Percentiles rank a stretch among this genome's conserved stretches.
phyloP scores from a whole-genome alignment of 2,888 invertebrate genomes.

The Hydriomena furcata region DNA sequence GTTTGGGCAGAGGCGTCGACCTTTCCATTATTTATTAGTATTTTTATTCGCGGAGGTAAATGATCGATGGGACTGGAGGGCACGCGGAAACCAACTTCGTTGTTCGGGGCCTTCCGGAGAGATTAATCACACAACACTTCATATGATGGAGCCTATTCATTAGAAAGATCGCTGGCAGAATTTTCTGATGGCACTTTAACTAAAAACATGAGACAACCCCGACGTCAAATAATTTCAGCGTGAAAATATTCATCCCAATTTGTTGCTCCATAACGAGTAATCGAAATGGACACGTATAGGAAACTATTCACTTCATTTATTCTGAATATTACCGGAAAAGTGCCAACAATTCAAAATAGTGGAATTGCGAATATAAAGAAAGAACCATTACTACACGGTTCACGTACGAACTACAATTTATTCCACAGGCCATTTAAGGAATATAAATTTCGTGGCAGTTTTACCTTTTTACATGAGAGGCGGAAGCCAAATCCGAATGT shows the following conservation, averaged over 20 bases:
- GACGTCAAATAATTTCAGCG: background rate
- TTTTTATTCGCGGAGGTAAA: slow-evolving; percentile 76
- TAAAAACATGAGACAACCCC: background rate
- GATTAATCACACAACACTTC: slow-evolving; percentile 75
- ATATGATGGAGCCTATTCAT: slow-evolving; percentile 76
- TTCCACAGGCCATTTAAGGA: slow-evolving; percentile 66
- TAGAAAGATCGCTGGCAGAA: slow-evolving; percentile 55
- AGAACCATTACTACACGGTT: slow-evolving; percentile 56
- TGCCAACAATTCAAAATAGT: slow-evolving; percentile 48
- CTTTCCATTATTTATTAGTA: slow-evolving; percentile 73
- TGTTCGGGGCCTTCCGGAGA: slow-evolving; percentile 72
- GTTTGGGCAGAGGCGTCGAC: slow-evolving; percentile 71
- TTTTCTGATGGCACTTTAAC: slow-evolving; percentile 21
- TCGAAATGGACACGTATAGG: slow-evolving; percentile 10
- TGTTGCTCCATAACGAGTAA: slow-evolving; percentile 2
- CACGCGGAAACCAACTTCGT: slow-evolving; percentile 72
- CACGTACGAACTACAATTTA: slow-evolving; percentile 73
- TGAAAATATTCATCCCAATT: background rate
- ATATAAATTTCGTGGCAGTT: slow-evolving; percentile 67
- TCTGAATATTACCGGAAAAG: slow-evolving; percentile 35
- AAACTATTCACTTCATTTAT: slow-evolving; percentile 33
- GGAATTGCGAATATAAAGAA: slow-evolving; percentile 47
- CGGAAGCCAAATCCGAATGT: slow-evolving; percentile 62
- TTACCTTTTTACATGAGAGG: slow-evolving; percentile 63
- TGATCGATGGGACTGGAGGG: slow-evolving; percentile 75